A percentile compares a stretch with the other conserved stretches of the same genome.
Conservation (phyloP, 2,113 vertebrate species). For the Trematocara zebra region DNA sequence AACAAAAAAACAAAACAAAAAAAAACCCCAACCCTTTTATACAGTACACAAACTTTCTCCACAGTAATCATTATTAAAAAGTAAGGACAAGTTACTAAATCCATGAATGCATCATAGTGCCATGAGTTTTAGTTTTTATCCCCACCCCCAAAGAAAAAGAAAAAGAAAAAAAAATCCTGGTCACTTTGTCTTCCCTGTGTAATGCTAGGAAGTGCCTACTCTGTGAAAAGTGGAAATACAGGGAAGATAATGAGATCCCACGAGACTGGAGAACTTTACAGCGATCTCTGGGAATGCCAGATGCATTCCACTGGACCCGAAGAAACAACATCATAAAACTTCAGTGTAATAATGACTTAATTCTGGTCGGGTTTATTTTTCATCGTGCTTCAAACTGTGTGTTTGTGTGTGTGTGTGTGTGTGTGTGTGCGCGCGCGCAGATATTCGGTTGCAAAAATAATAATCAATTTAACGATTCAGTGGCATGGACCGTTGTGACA, state of each 20-base stretch:
- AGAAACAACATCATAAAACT: conserved; percentile 64
- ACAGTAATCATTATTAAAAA: conserved; percentile 50
- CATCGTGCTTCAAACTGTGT: conserved; percentile 28
- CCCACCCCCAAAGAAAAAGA: background rate
- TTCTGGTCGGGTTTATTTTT: conserved; percentile 63
- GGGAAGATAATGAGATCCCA: conserved; percentile 75
- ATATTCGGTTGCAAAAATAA: conserved; percentile 46
- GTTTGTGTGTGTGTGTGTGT: background rate
- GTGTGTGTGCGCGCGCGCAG: background rate
- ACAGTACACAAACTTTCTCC: conserved; percentile 45
- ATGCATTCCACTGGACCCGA: conserved; percentile 59
- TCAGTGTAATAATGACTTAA: conserved; percentile 59
- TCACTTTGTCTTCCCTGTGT: conserved; percentile 59
- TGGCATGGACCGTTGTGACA: conserved; percentile 2
- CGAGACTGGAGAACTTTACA: conserved; percentile 63
- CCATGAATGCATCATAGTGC: conserved; percentile 45
- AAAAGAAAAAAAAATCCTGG: background rate
- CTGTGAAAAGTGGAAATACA: conserved; percentile 67
- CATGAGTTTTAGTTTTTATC: conserved; percentile 39
- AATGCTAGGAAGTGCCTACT: conserved; percentile 70
- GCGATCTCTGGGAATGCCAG: conserved; percentile 60
- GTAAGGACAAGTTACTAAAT: conserved; percentile 52
- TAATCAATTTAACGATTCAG: conserved; percentile 54
- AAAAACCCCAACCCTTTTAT: background rate
- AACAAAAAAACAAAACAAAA: background rate